Evolutionary conservation across 2,797 vertebrate genomes (phyloP).

Genomic region (Leucoraja ocellata): DNA sequence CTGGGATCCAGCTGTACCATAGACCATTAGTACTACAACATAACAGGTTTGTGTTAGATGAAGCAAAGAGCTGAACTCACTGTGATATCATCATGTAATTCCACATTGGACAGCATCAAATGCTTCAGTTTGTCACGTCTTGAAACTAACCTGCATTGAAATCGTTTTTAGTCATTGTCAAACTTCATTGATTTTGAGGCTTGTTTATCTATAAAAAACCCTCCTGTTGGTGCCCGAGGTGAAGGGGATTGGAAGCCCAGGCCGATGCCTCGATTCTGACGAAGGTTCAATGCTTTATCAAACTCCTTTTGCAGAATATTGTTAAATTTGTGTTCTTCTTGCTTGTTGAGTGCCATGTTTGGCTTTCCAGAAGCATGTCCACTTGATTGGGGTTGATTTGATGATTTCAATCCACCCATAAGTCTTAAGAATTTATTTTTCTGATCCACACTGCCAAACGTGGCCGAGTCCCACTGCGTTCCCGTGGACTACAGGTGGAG

Average conservation of each 20-base stretch:
- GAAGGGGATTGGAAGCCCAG: constrained; percentile 67
- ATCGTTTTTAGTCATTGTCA: constrained; percentile 46
- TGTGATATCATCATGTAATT: neutral
- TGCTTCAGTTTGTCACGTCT: neutral
- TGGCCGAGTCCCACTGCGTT: constrained; percentile 82
- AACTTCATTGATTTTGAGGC: constrained; percentile 69
- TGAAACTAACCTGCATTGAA: neutral
- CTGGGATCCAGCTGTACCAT: neutral
- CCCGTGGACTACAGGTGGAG: constrained; percentile 44
- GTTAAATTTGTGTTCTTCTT: constrained; percentile 64
- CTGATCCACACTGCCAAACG: constrained; percentile 65
- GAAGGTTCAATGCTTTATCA: constrained; percentile 69
- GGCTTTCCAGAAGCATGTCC: constrained; percentile 39
- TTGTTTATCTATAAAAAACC: constrained; percentile 63
- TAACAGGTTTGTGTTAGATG: neutral
- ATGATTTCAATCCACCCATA: constrained; percentile 82
- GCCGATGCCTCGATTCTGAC: constrained; percentile 60
- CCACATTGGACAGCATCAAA: neutral
- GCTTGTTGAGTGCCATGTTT: constrained; percentile 73
- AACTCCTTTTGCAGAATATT: constrained; percentile 72
- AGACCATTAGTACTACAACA: neutral
- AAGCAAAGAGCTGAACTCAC: neutral
- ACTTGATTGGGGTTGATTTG: constrained; percentile 42
- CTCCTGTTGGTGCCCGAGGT: constrained; percentile 49
- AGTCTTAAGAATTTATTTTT: constrained; percentile 84